A percentile compares a stretch with the other conserved stretches of the same genome.
Evolutionary conservation across 2,797 vertebrate genomes (phyloP).

Genomic region (Dallia pectoralis): DNA sequence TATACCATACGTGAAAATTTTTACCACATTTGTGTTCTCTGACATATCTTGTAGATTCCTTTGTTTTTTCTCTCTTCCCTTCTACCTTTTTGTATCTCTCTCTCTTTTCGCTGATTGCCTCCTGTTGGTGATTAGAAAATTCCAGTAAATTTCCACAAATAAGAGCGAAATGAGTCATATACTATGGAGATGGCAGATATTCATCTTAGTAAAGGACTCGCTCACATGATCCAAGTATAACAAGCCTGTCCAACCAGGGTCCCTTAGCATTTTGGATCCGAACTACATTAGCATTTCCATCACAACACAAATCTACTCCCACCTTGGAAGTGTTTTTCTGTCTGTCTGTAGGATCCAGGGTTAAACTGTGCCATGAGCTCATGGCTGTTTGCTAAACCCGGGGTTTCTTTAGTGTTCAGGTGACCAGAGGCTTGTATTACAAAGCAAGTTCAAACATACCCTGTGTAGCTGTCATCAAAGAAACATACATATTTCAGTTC

Average conservation of each 20-base stretch:
- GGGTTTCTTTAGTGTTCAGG: too few relatives aligned
- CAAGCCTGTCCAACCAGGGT: neutral
- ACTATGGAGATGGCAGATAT: conserved; percentile 45
- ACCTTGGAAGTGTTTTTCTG: too few relatives aligned
- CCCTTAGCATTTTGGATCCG: neutral
- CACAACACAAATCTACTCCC: neutral
- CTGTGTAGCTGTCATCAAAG: too few relatives aligned
- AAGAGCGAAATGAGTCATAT: conserved; percentile 55
- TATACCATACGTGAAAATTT: conserved; percentile 15
- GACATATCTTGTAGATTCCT: conserved; percentile 9
- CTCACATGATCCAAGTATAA: neutral
- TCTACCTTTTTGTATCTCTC: neutral
- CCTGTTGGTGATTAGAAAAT: conserved; percentile 62
- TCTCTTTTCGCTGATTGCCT: conserved; percentile 31
- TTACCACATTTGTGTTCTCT: conserved; percentile 30
- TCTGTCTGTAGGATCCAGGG: too few relatives aligned
- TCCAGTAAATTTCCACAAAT: conserved; percentile 49
- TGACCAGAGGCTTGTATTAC: too few relatives aligned
- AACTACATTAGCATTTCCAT: neutral
- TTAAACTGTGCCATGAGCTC: too few relatives aligned
- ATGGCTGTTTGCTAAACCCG: too few relatives aligned
- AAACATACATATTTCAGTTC: too few relatives aligned
- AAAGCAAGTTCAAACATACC: too few relatives aligned
- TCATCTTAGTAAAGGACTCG: conserved; percentile 23
- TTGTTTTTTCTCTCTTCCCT: neutral